Evolutionary conservation across 1,140 invertebrate species (phyloP).

Genomic region (Pogonomyrmex californicus): DNA sequence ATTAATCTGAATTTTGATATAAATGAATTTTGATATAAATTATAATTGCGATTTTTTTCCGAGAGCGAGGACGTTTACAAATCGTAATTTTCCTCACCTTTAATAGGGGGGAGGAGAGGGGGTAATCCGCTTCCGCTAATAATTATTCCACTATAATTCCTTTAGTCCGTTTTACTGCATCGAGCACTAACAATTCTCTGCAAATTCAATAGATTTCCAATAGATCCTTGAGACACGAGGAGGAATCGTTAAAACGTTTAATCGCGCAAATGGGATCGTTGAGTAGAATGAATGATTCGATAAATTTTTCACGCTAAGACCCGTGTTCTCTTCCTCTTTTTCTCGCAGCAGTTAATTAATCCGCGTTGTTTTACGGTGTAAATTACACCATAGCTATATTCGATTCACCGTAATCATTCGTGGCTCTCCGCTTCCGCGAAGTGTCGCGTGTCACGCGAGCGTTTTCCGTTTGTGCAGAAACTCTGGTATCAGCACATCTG

Average conservation of each 20-base stretch:
- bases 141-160: constrained; percentile 8
- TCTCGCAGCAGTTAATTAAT: neutral
- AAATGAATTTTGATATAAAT: neutral
- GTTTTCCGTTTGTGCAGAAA: constrained; percentile 91
- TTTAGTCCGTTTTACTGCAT: constrained; percentile 6
- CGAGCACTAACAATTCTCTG: neutral
- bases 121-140: neutral
- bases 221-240: neutral
- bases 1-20: neutral
- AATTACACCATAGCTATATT: neutral
- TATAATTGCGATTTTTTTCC: neutral
- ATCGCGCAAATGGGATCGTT: neutral
- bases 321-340: neutral
- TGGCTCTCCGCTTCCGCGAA: neutral
- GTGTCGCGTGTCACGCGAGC: constrained; percentile 29
- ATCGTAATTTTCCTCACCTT: neutral
- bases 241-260: constrained; percentile 3
- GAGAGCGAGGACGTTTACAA: neutral
- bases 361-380: neutral
- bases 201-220: constrained; percentile 27
- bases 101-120: neutral
- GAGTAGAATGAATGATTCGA: neutral
- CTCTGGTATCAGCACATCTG: constrained; percentile 98
- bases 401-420: neutral
- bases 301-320: neutral